phyloP scores from a whole-genome alignment of 2,888 invertebrate genomes.

The Drosophila atripex region DNA sequence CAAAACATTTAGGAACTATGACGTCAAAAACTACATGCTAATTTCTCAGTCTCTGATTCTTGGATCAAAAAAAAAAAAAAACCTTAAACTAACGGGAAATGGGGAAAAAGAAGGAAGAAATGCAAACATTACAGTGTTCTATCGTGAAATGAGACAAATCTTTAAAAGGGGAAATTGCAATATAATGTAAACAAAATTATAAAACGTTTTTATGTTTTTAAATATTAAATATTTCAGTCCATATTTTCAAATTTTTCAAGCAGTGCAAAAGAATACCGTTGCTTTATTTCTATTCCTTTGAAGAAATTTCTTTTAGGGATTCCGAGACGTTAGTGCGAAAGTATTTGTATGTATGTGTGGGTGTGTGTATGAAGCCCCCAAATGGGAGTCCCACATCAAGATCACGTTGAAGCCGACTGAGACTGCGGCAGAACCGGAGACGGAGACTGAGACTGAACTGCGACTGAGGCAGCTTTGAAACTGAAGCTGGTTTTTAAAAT shows the following conservation, averaged over 20 bases:
- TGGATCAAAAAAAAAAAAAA: no score
- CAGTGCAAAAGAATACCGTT: background rate
- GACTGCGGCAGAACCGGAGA: slow-evolving; percentile 7
- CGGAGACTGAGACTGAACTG: slow-evolving; percentile 2
- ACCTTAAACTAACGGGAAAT: no score
- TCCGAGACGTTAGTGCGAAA: slow-evolving; percentile 21
- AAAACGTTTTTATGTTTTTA: no score
- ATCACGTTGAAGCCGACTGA: slow-evolving; percentile 2
- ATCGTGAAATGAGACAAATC: no score
- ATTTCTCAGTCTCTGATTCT: background rate
- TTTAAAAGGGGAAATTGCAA: background rate
- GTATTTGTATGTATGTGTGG: background rate
- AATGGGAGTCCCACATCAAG: slow-evolving; percentile 44
- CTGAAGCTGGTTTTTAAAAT: slow-evolving; percentile 74
- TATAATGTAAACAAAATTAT: no score
- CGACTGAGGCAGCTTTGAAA: slow-evolving; percentile 42
- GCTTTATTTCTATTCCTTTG: background rate
- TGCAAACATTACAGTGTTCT: no score
- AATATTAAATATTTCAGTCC: background rate
- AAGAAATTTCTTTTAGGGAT: background rate
- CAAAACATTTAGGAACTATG: background rate
- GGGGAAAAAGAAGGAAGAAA: no score
- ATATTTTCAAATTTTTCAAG: no score
- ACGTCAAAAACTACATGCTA: background rate
- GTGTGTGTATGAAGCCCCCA: background rate